Evolutionary conservation across 1,140 invertebrate species (phyloP), one percentile per base, ranked within the genome.

Genomic region (Drosophila tropicalis): DNA sequence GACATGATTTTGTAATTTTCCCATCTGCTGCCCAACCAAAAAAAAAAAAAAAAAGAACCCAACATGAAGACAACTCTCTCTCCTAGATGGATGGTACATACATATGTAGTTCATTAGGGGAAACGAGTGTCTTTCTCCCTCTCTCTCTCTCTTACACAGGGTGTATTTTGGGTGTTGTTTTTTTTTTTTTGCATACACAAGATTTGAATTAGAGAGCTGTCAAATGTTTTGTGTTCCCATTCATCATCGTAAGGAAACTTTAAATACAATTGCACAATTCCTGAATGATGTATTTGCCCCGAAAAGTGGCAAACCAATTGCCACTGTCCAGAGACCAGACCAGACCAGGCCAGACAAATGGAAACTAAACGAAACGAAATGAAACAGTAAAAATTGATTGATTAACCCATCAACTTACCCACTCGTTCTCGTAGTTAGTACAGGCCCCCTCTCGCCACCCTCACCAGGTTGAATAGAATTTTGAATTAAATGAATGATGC

Each of bases 121-220:
- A 29, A 5, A 17, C 25, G 29, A 55, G 13, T 17, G 19, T 41
- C 22, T 44, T 44, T 54, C 39, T 39, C 34, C 2, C 34, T 44
- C 55, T 54, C 39, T 44, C 34, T 9, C 34, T 36, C 7, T 2
- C 34, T 34, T 5, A 7, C 34, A 12, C 34, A 34, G 34, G 34
- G 34, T 36, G 7, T 36, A 10, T 9, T 36, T 39, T 13, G 55
- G 55, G 58, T 54, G 47, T 15, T 66, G 36, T 47, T n/a, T 62
- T 55, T 22, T 70, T 44, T 15, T 67, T 79, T 87, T 76, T 86
- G 70, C 83, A 70, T 84, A 87, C 84, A 87, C 70, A 81, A 89
- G 77, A 87, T 87, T 87, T 77, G 84, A 87, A 87, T 87, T 87
- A 87, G 84, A 75, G 85, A 75, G 85, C 84, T 89, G 84, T 87